phyloP scores from a whole-genome alignment of 2,797 vertebrate genomes.

The Heliangelus exortis region DNA sequence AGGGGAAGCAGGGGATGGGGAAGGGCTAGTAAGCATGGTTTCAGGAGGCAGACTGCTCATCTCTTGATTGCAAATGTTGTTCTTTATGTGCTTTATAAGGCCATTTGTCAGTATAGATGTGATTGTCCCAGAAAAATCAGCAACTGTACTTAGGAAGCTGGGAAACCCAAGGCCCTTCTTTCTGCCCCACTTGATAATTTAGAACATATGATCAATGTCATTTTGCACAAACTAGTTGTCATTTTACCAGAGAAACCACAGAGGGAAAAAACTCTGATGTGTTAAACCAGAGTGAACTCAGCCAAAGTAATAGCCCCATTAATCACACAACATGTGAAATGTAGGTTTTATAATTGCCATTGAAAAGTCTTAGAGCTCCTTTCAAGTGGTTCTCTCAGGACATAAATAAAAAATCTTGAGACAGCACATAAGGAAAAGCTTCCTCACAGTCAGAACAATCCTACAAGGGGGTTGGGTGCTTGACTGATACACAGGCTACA shows the following conservation, averaged over 20 bases:
- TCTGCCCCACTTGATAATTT: conserved; percentile 7
- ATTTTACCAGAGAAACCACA: conserved; percentile 30
- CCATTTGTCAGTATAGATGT: conserved; percentile 42
- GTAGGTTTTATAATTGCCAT: conserved; percentile 47
- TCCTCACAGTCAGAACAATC: not conserved
- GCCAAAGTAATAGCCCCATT: conserved; percentile 52
- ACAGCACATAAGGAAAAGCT: not conserved
- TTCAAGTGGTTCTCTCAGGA: conserved; percentile 37
- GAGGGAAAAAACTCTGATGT: conserved; percentile 8
- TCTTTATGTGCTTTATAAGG: conserved; percentile 20
- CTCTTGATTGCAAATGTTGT: not conserved
- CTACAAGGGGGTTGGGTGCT: not conserved
- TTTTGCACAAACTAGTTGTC: conserved; percentile 5
- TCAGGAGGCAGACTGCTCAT: conserved; percentile 12
- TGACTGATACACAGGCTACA: not conserved
- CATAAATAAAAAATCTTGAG: conserved; percentile 1
- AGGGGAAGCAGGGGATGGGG: not conserved
- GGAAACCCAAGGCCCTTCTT: conserved; percentile 21
- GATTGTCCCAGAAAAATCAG: conserved; percentile 35
- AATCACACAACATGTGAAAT: conserved; percentile 58
- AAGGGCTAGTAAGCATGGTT: not conserved
- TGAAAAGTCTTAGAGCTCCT: conserved; percentile 34
- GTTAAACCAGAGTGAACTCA: conserved; percentile 45
- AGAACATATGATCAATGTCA: conserved; percentile 42
- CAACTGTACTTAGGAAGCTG: not conserved